A percentile compares a stretch with the other conserved stretches of the same genome.
These are phyloP conservation scores for Torymus auratus DNA, from an alignment of 2,888 invertebrate species.

Conservation along the genomic window DNA sequence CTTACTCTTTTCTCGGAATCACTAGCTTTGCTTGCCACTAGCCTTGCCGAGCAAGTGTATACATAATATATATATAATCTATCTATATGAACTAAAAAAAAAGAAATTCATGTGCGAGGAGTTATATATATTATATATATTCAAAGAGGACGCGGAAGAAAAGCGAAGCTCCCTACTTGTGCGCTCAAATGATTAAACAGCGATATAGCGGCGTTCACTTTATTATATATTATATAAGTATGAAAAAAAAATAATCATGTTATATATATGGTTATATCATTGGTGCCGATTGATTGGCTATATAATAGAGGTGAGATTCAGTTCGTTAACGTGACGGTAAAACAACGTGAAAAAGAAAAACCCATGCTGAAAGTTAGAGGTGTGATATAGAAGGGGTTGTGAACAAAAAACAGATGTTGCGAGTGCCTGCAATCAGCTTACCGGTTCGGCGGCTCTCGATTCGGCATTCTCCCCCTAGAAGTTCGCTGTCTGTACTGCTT, in stretches of 20 bases:
- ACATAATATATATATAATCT: too few relatives aligned
- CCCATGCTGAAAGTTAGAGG: constrained; percentile 30
- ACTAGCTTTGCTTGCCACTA: constrained; percentile 15
- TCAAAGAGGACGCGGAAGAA: background rate
- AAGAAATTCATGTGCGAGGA: too few relatives aligned
- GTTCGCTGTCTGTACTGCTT: constrained; percentile 10
- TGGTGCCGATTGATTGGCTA: too few relatives aligned
- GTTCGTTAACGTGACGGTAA: background rate
- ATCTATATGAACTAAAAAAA: too few relatives aligned
- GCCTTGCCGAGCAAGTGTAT: background rate
- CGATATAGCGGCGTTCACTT: background rate
- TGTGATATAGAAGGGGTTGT: background rate
- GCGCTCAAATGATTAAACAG: background rate
- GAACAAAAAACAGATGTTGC: constrained; percentile 8
- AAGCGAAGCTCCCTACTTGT: constrained; percentile 32
- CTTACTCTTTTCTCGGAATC: constrained; percentile 37
- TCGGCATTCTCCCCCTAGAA: constrained; percentile 23
- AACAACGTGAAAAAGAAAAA: background rate
- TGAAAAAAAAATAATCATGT: too few relatives aligned
- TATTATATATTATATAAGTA: too few relatives aligned
- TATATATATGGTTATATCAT: too few relatives aligned
- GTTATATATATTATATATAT: too few relatives aligned
- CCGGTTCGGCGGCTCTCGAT: constrained; percentile 45
- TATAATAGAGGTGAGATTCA: background rate
- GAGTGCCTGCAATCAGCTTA: constrained; percentile 54